phyloP scores from a whole-genome alignment of 2,113 vertebrate species.

The Nicator chloris region DNA sequence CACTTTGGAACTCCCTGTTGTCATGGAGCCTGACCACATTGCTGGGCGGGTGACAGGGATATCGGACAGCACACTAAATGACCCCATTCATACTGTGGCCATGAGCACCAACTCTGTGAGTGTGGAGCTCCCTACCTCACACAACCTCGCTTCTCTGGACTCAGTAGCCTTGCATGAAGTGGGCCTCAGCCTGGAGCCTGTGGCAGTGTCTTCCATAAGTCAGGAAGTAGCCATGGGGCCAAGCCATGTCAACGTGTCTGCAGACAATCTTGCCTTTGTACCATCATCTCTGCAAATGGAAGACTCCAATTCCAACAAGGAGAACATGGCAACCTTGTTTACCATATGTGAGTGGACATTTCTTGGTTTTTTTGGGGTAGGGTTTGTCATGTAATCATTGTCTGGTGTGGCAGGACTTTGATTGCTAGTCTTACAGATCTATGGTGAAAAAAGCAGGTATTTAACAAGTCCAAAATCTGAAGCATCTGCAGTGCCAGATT shows the following conservation, averaged over 20 bases:
- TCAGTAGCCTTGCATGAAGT: slow-evolving; percentile 88
- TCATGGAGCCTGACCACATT: slow-evolving; percentile 91
- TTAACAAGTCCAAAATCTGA: not conserved
- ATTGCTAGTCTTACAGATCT: not conserved
- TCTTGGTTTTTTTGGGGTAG: not conserved
- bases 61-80: slow-evolving; percentile 79
- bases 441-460: not conserved
- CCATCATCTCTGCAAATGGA: slow-evolving; percentile 91
- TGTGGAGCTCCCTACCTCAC: slow-evolving; percentile 90
- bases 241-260: slow-evolving; percentile 79
- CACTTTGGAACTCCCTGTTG: slow-evolving; percentile 90
- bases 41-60: slow-evolving; percentile 74
- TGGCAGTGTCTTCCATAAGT: slow-evolving; percentile 90
- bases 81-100: slow-evolving; percentile 86
- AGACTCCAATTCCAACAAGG: slow-evolving; percentile 92
- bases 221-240: slow-evolving; percentile 90
- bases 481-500: not conserved
- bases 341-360: slow-evolving; percentile 87
- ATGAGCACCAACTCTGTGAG: slow-evolving; percentile 89
- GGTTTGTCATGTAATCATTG: not conserved
- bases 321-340: slow-evolving; percentile 90
- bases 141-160: slow-evolving; percentile 86
- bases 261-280: slow-evolving; percentile 91
- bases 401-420: not conserved
- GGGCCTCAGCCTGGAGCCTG: slow-evolving; percentile 88